phyloP scores from a whole-genome alignment of 1,140 invertebrate species.

The Halesus radiatus region DNA sequence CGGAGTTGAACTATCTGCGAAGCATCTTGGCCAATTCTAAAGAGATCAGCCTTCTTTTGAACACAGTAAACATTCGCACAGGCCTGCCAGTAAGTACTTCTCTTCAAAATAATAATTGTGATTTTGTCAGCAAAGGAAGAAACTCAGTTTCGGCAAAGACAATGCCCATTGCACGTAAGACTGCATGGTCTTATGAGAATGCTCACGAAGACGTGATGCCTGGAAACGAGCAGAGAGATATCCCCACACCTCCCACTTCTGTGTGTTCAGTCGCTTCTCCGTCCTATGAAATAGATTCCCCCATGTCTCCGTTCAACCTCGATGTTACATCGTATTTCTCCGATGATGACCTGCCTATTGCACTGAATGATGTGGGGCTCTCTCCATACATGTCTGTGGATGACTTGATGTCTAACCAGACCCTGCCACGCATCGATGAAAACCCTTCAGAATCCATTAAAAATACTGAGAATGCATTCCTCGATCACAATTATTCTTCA shows the following conservation, averaged over 20 bases:
- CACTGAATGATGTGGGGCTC: conserved; percentile 27
- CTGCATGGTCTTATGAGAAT: conserved; percentile 24
- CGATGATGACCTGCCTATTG: conserved; percentile 35
- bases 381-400: background rate
- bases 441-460: background rate
- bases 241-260: conserved; percentile 31
- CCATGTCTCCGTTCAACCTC: conserved; percentile 29
- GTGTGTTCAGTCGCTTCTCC: conserved; percentile 16
- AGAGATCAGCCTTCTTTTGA: conserved; percentile 65
- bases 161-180: conserved; percentile 18
- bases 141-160: background rate
- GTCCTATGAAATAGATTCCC: conserved; percentile 30
- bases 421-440: background rate
- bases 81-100: conserved; percentile 58
- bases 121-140: conserved; percentile 27
- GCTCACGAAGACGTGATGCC: background rate
- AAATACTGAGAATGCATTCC: background rate
- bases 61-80: conserved; percentile 62
- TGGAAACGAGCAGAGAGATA: background rate
- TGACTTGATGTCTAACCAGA: conserved; percentile 31
- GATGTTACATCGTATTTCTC: conserved; percentile 33
- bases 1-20: conserved; percentile 69
- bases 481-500: conserved; percentile 45
- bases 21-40: conserved; percentile 69
- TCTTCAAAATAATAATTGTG: conserved; percentile 5